A percentile compares a stretch with the other conserved stretches of the same genome.
These are phyloP conservation scores for Epizoanthus rinbou DNA, from an alignment of 92 coral and sea anemone species.

Conservation along the genomic window DNA sequence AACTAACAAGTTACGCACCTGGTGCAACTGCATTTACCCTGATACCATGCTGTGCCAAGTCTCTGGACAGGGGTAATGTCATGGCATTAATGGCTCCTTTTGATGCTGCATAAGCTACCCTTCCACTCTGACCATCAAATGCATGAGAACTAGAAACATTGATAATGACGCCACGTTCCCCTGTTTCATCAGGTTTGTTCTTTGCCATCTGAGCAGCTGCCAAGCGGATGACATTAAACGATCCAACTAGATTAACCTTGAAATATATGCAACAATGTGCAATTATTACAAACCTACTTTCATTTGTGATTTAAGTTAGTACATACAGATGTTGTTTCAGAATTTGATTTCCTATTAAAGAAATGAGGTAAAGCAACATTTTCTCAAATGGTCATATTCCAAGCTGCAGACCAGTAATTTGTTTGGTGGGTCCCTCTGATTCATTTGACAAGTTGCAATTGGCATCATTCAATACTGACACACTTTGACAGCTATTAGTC, in stretches of 20 bases:
- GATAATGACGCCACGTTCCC: conserved; percentile 41
- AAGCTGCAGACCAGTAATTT: too few relatives aligned
- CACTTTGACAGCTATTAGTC: too few relatives aligned
- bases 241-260: conserved; percentile 33
- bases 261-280: not conserved
- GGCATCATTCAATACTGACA: too few relatives aligned
- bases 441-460: too few relatives aligned
- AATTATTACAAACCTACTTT: too few relatives aligned
- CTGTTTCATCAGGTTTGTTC: conserved; percentile 26
- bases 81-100: conserved; percentile 37
- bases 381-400: too few relatives aligned
- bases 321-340: too few relatives aligned
- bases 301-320: too few relatives aligned
- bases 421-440: too few relatives aligned
- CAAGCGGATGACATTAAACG: conserved; percentile 30
- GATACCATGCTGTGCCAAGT: conserved; percentile 29
- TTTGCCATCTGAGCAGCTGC: conserved; percentile 36
- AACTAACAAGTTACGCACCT: not conserved
- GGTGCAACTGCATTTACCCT: conserved; percentile 30
- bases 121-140: conserved; percentile 39
- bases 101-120: conserved; percentile 21
- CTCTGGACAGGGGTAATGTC: conserved; percentile 28
- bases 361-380: too few relatives aligned
- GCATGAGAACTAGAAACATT: conserved; percentile 26
- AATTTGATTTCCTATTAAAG: too few relatives aligned